A percentile compares a stretch with the other conserved stretches of the same genome.
Conservation (phyloP, 2,888 invertebrate species). For the Tiliacea aurago region DNA sequence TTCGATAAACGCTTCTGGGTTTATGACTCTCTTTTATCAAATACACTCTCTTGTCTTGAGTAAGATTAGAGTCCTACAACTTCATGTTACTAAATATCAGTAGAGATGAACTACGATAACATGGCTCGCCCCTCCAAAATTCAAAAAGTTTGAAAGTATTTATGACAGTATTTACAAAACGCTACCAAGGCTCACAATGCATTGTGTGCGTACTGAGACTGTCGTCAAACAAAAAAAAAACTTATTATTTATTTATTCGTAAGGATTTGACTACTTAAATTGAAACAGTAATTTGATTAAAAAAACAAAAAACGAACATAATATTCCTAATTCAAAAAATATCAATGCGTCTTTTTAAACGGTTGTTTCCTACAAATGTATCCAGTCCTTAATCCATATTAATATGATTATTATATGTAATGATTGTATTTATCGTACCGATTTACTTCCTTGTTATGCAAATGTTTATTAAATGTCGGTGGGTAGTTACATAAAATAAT, state of each 20-base stretch:
- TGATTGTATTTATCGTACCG: conserved; percentile 60
- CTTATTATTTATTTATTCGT: too few relatives aligned
- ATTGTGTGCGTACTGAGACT: too few relatives aligned
- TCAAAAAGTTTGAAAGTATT: too few relatives aligned
- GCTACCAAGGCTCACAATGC: too few relatives aligned
- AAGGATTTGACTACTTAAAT: too few relatives aligned
- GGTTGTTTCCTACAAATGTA: conserved; percentile 7
- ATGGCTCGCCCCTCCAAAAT: too few relatives aligned
- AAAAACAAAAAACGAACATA: background rate
- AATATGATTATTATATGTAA: conserved; percentile 57
- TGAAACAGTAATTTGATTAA: too few relatives aligned
- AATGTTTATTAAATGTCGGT: conserved; percentile 56
- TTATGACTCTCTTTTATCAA: background rate
- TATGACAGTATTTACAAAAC: too few relatives aligned
- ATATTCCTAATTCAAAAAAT: background rate
- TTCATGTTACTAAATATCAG: background rate
- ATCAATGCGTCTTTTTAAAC: background rate
- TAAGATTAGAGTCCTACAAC: background rate
- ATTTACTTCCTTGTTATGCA: conserved; percentile 65
- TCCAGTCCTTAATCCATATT: conserved; percentile 30
- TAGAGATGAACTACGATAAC: too few relatives aligned
- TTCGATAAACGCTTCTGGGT: background rate
- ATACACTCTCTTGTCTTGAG: background rate
- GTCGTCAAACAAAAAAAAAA: too few relatives aligned
- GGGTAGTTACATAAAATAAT: conserved; percentile 59